phyloP scores from a whole-genome alignment of 2,113 vertebrate genomes.

The Cheirogaleus medius region DNA sequence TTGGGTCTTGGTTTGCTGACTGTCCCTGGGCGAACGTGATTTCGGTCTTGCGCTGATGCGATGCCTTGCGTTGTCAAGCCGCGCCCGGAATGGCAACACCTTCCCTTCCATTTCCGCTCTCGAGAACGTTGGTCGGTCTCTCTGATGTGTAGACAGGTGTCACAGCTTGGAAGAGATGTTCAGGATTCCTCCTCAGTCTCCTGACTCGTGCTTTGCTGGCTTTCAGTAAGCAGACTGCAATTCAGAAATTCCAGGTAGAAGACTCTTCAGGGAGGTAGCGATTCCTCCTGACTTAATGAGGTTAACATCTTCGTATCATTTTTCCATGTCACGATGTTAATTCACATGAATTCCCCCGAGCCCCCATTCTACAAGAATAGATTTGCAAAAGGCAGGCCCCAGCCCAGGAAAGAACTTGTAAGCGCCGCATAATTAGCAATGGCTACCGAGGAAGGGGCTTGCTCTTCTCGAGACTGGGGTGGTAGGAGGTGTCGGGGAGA shows the following conservation, averaged over 20 bases:
- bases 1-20: neutral
- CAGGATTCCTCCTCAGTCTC: neutral
- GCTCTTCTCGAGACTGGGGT: neutral
- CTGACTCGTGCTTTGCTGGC: rapidly evolving
- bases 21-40: rapidly evolving
- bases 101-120: neutral
- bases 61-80: rapidly evolving
- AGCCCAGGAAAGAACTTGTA: neutral
- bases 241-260: neutral
- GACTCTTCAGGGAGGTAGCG: neutral
- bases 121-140: neutral
- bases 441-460: neutral
- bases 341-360: neutral
- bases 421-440: rapidly evolving
- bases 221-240: neutral
- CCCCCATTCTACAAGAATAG: constrained; percentile 9
- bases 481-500: neutral
- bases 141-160: neutral
- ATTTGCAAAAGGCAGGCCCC: neutral
- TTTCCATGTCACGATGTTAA: neutral
- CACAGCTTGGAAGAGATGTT: rapidly evolving
- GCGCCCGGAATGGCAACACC: neutral
- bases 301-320: neutral
- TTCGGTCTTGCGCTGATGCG: neutral
- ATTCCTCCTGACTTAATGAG: neutral